Evolutionary conservation across 2,113 vertebrate species (phyloP).

Genomic region (Saccopteryx leptura): DNA sequence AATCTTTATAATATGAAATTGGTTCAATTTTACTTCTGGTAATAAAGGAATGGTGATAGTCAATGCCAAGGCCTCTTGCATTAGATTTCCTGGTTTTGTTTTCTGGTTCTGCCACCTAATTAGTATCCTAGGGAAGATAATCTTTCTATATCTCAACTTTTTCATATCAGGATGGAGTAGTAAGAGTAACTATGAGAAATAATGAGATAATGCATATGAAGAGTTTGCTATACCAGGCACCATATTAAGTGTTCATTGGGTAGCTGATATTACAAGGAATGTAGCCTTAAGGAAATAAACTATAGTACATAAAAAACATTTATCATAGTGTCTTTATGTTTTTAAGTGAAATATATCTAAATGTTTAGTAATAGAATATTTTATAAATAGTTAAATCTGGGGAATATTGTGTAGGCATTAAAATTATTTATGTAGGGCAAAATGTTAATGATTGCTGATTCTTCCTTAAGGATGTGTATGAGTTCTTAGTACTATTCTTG

Average conservation of each 20-base stretch:
- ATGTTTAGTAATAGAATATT: conserved; percentile 42
- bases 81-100: conserved; percentile 42
- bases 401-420: background rate
- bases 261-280: background rate
- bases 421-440: conserved; percentile 5
- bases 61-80: background rate
- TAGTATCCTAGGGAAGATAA: background rate
- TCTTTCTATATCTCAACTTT: conserved; percentile 46
- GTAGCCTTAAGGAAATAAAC: conserved; percentile 37
- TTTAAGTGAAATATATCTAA: conserved; percentile 49
- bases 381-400: background rate
- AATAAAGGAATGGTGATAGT: background rate
- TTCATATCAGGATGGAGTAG: background rate
- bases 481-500: background rate
- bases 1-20: conserved; percentile 29
- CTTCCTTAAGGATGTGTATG: background rate
- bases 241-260: background rate
- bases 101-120: conserved; percentile 43
- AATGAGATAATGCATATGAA: conserved; percentile 4
- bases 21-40: background rate
- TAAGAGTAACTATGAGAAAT: conserved; percentile 39
- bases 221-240: conserved; percentile 22
- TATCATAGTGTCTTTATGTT: conserved; percentile 24
- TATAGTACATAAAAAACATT: conserved; percentile 9
- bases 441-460: conserved; percentile 47